A percentile compares a stretch with the other conserved stretches of the same genome.
These are phyloP conservation scores for Lepidonotus clava DNA, from an alignment of 2,888 invertebrate genomes.

Conservation along the genomic window DNA sequence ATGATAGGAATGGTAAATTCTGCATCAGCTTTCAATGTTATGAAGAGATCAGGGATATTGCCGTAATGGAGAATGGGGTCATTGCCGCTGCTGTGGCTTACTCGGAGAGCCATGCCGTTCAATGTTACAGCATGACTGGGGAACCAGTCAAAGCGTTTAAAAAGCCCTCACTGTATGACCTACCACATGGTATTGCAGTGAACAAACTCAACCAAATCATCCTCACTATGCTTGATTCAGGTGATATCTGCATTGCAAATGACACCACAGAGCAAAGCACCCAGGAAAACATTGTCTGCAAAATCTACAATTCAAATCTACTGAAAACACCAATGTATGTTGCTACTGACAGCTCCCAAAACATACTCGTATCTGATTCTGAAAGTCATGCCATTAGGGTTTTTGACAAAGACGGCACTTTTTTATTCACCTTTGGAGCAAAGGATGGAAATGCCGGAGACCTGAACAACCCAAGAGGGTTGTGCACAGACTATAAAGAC, in stretches of 20 bases:
- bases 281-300: constrained; percentile 64
- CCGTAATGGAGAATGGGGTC: constrained; percentile 64
- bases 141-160: background rate
- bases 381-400: constrained; percentile 71
- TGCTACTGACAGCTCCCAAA: constrained; percentile 69
- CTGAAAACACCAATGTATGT: constrained; percentile 71
- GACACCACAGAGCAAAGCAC: background rate
- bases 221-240: constrained; percentile 17
- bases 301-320: constrained; percentile 72
- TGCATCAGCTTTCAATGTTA: constrained; percentile 67
- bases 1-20: constrained; percentile 68
- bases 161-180: background rate
- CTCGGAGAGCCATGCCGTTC: constrained; percentile 69
- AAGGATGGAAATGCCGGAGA: constrained; percentile 68
- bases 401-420: constrained; percentile 70
- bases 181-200: constrained; percentile 1
- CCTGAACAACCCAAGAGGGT: constrained; percentile 71
- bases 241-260: background rate
- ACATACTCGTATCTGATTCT: constrained; percentile 73
- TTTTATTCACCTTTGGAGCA: constrained; percentile 69
- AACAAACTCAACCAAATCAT: background rate
- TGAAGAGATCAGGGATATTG: constrained; percentile 72
- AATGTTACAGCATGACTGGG: constrained; percentile 67
- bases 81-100: constrained; percentile 68
- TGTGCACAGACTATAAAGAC: constrained; percentile 70